Percentiles rank a stretch among this genome's conserved stretches.
Conservation (phyloP, 2,888 invertebrate genomes). For the Rosalia funebris region DNA sequence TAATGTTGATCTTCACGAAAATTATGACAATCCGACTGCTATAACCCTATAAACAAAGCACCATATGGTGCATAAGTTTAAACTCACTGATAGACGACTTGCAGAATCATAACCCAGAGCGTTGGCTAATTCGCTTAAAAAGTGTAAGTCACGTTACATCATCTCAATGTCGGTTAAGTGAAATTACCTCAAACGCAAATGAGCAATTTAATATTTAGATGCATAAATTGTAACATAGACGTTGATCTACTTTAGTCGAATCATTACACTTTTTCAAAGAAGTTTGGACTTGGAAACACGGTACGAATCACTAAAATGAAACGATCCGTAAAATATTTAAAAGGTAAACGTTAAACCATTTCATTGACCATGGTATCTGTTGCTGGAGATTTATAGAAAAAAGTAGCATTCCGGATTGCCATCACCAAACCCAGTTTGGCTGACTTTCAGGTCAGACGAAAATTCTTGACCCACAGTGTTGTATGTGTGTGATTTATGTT, state of each 20-base stretch:
- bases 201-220: not conserved
- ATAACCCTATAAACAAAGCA: no score
- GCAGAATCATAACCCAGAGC: not conserved
- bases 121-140: not conserved
- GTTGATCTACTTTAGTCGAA: not conserved
- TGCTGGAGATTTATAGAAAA: no score
- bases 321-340: slow-evolving; percentile 1
- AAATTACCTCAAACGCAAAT: not conserved
- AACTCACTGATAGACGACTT: not conserved
- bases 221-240: not conserved
- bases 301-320: not conserved
- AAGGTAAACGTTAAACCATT: slow-evolving; percentile 1
- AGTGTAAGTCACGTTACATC: not conserved
- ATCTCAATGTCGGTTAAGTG: not conserved
- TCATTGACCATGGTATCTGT: not conserved
- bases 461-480: no score
- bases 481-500: no score
- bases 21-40: no score
- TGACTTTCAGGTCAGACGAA: no score
- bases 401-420: no score
- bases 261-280: not conserved
- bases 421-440: no score
- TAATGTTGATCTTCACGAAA: no score
- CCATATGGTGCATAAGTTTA: no score
- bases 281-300: not conserved